phyloP scores from a whole-genome alignment of 1,140 invertebrate species.

The Zaprionus ghesquierei region DNA sequence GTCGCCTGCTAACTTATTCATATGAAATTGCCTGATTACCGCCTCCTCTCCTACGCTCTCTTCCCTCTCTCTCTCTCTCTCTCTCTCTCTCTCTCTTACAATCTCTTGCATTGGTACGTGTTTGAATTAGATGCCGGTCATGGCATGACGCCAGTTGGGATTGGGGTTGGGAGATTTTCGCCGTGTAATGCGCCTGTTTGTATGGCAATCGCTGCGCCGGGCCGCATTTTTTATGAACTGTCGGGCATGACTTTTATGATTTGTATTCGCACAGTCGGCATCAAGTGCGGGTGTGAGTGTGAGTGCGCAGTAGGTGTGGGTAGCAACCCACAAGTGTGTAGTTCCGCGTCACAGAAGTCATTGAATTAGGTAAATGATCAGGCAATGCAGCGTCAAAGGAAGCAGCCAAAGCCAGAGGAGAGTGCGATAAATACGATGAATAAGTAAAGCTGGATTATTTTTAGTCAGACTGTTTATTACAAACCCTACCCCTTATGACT shows the following conservation, averaged over 20 bases:
- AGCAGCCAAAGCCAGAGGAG: not conserved
- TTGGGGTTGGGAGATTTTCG: conserved; percentile 20
- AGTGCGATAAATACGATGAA: not conserved
- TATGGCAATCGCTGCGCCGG: conserved; percentile 72
- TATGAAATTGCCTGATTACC: conserved; percentile 79
- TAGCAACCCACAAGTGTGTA: conserved; percentile 55
- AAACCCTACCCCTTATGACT: not conserved
- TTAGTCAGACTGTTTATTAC: conserved; percentile 8
- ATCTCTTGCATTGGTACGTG: conserved; percentile 65
- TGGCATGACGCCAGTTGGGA: conserved; percentile 29
- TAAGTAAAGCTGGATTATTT: conserved; percentile 17
- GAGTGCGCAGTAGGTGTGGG: not conserved
- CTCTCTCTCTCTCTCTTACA: not conserved
- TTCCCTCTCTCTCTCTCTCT: conserved; percentile 1
- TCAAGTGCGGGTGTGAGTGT: conserved; percentile 2
- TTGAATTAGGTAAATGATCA: conserved; percentile 68
- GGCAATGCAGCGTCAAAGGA: conserved; percentile 50
- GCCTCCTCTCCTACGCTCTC: no score
- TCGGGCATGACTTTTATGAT: conserved; percentile 74
- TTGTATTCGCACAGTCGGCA: conserved; percentile 43
- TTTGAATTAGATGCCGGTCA: conserved; percentile 77
- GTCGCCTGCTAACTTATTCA: conserved; percentile 74
- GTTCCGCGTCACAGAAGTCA: conserved; percentile 60
- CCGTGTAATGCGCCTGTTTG: conserved; percentile 68
- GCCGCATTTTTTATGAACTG: conserved; percentile 76